A percentile compares a stretch with the other conserved stretches of the same genome.
These are phyloP conservation scores for Lithophane ornitopus DNA, from an alignment of 2,888 invertebrate species.

Conservation along the genomic window DNA sequence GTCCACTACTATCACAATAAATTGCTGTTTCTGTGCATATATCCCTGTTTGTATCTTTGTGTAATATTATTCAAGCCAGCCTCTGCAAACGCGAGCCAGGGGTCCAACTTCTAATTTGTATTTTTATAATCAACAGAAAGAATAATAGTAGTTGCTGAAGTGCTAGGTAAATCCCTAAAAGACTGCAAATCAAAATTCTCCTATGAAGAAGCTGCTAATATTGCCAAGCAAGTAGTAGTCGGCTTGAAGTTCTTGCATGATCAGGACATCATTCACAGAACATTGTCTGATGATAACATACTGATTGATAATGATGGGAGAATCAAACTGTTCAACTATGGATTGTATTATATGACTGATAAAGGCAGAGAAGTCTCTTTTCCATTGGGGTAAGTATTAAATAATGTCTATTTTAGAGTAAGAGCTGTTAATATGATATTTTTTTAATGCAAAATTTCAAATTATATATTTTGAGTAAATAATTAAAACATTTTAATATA, in stretches of 20 bases:
- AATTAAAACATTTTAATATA: no score
- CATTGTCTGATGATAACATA: constrained; percentile 95
- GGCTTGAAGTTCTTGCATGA: constrained; percentile 94
- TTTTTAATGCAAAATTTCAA: no score
- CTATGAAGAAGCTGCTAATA: constrained; percentile 89
- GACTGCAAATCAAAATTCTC: constrained; percentile 86
- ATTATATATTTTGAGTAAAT: no score
- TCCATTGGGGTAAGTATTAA: constrained; percentile 94
- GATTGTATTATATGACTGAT: constrained; percentile 97
- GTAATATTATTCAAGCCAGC: background rate
- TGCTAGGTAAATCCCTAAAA: constrained; percentile 92
- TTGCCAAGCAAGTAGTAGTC: constrained; percentile 93
- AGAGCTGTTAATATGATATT: no score
- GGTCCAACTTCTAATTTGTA: background rate
- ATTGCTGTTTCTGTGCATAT: background rate
- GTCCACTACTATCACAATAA: background rate
- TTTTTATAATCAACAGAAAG: constrained; percentile 91
- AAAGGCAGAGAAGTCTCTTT: constrained; percentile 96
- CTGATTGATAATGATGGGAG: constrained; percentile 93
- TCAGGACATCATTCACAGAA: constrained; percentile 94
- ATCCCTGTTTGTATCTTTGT: background rate
- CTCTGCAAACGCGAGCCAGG: background rate
- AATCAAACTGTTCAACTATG: constrained; percentile 97
- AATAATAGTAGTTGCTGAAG: constrained; percentile 95
- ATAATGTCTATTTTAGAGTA: background rate